phyloP scores from a whole-genome alignment of 2,797 vertebrate species.

The Crenuchus spilurus region DNA sequence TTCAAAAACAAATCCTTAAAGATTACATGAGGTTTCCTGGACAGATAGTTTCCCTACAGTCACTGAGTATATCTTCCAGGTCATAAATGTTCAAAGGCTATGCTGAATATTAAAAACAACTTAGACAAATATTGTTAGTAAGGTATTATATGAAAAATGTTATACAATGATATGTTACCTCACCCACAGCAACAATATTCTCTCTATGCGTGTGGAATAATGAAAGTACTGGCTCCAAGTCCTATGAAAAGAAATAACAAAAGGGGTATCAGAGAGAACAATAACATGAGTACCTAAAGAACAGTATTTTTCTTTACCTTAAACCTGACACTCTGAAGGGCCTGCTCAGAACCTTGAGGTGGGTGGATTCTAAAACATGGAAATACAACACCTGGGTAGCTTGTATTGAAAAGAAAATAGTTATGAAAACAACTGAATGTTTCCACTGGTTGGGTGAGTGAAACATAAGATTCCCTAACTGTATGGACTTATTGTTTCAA shows the following conservation, averaged over 20 bases:
- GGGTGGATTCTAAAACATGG: constrained; percentile 64
- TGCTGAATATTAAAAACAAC: no score
- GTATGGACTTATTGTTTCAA: no score
- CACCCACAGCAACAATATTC: constrained; percentile 60
- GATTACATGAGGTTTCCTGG: no score
- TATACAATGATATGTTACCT: constrained; percentile 49
- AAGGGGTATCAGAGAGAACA: background rate
- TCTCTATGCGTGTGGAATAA: constrained; percentile 65
- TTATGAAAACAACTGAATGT: constrained; percentile 16
- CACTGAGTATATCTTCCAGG: no score
- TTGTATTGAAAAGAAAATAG: constrained; percentile 52
- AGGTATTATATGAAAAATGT: no score
- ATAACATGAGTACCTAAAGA: background rate
- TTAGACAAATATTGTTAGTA: no score
- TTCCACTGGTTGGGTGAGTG: background rate
- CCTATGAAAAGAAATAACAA: constrained; percentile 52
- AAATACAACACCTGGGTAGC: constrained; percentile 65
- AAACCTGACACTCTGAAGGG: constrained; percentile 47
- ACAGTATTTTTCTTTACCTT: constrained; percentile 47
- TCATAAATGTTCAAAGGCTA: no score
- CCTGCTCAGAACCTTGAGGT: constrained; percentile 38
- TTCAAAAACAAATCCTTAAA: no score
- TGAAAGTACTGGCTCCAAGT: constrained; percentile 63
- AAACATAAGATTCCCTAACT: background rate
- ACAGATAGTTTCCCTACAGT: no score